Base-by-base conservation (phyloP, 2,113 vertebrate species). In the Psilopsiagon aymara region DNA sequence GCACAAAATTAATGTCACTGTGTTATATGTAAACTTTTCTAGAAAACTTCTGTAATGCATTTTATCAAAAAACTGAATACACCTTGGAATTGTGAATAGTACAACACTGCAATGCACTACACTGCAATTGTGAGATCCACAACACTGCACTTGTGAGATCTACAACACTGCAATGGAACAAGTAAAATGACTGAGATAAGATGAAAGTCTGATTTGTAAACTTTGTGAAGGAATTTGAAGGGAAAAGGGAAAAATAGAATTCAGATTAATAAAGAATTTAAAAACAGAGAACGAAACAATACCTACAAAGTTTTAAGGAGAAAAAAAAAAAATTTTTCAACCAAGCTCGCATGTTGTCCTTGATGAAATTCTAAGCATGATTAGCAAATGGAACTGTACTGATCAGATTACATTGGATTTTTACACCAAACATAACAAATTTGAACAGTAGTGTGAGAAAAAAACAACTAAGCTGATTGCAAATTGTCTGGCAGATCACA, bases 391-490 rank as follows among this genome's bases (percentile, higher is more conserved):
- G 24, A 79, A 73, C 15, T 19, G 7, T 27, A 59, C 68, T 44
- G 57, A 66, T 52, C 33, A 62, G 33, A 41, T 13, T 57, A 28
- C 59, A 47, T 28, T 44, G 14, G 4, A 43, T 33, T 11, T 60
- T 95, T 90, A 60, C 11, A 16, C 66, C 33, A 75, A 75, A 71
- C 5, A 20, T 13, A 92, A 73, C 1, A 66, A 39, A 71, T 49
- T 66, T 77, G 14, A 60, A 79, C 15, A n/a, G 13, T 17, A 66
- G 18, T 3, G 2, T 24, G 31, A 35, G n/a, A 20, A 17, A 66
- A 39, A 13, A 0, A 0, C 43, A 35, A 13, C 3, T 19, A 52
- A 67, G 11, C 7, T 0, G 0, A 29, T 4, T 66, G 8, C 14
- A 52, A 53, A 64, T 43, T 27, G 6, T 55, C 41, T 59, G 23